These are phyloP conservation scores for Sussaba pulchella DNA, from an alignment of 2,888 invertebrate genomes.

Conservation along the genomic window DNA sequence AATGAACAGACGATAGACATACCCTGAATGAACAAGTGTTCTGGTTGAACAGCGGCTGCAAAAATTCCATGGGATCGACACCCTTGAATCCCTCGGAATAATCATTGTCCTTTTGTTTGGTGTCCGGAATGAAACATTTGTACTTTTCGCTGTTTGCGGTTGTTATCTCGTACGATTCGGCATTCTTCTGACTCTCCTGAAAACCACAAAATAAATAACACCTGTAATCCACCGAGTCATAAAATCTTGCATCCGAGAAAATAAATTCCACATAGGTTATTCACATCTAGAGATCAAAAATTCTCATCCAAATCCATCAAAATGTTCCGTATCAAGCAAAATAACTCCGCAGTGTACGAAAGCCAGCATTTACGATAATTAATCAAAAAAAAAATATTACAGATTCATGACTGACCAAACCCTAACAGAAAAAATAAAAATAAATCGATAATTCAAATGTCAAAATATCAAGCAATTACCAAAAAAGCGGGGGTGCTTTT, in stretches of 20 bases:
- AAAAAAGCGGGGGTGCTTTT: constrained; percentile 82
- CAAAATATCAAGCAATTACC: too few relatives aligned
- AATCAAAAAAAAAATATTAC: not conserved
- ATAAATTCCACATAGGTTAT: too few relatives aligned
- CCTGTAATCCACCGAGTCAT: too few relatives aligned
- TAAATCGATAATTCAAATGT: too few relatives aligned
- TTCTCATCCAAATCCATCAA: not conserved
- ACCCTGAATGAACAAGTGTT: constrained; percentile 93
- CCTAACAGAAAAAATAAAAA: not conserved
- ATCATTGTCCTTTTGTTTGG: constrained; percentile 86
- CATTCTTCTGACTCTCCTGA: constrained; percentile 80
- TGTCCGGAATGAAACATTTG: constrained; percentile 91
- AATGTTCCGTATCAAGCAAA: too few relatives aligned
- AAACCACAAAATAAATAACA: constrained; percentile 40
- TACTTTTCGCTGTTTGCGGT: constrained; percentile 93
- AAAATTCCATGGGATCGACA: constrained; percentile 91
- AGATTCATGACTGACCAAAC: not conserved
- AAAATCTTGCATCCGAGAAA: too few relatives aligned
- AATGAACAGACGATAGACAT: constrained; percentile 39
- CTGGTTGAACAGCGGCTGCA: constrained; percentile 91
- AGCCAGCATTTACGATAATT: too few relatives aligned
- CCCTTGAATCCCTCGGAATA: constrained; percentile 88
- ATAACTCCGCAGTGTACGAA: too few relatives aligned
- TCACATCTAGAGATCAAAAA: too few relatives aligned
- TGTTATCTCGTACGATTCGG: constrained; percentile 88